Conservation (phyloP, 35 echinoderm and acorn worm genomes). For the Lytechinus variegatus region DNA sequence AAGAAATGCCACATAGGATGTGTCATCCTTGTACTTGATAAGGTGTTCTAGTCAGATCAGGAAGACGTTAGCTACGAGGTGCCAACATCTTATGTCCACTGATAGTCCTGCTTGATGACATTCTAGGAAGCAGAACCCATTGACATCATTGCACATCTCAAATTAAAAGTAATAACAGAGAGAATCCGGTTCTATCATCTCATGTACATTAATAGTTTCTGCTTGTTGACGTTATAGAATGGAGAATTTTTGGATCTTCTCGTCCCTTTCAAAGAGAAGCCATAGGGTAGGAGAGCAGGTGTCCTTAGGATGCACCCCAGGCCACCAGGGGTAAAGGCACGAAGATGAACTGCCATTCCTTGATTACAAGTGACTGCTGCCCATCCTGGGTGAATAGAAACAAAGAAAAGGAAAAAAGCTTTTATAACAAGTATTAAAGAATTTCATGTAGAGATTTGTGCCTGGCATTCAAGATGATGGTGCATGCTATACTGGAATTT, state of each 20-base stretch:
- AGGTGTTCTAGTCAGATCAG: too few species aligned
- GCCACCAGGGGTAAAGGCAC: conserved; percentile 87
- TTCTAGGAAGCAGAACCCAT: too few species aligned
- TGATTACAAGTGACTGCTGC: conserved; percentile 71
- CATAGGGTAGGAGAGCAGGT: conserved; percentile 88
- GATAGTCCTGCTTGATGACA: too few species aligned
- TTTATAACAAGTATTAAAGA: too few species aligned
- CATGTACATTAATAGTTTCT: conserved; percentile 57
- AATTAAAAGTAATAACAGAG: conserved; percentile 68
- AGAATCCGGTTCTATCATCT: conserved; percentile 34
- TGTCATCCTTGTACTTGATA: too few species aligned
- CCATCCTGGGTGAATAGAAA: conserved; percentile 70
- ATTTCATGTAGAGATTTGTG: too few species aligned
- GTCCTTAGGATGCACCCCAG: conserved; percentile 65
- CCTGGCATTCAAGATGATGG: too few species aligned
- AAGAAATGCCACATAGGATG: neutral
- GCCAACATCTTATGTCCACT: too few species aligned
- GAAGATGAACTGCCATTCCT: conserved; percentile 61
- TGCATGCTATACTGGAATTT: too few species aligned
- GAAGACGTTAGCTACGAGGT: too few species aligned
- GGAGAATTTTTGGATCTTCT: conserved; percentile 56
- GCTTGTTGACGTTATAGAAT: conserved; percentile 68
- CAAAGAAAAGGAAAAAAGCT: neutral
- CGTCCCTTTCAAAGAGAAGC: conserved; percentile 69
- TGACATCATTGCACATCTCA: too few species aligned